These are phyloP conservation scores for Alosa sapidissima DNA, from an alignment of 2,797 vertebrate genomes.

Conservation along the genomic window DNA sequence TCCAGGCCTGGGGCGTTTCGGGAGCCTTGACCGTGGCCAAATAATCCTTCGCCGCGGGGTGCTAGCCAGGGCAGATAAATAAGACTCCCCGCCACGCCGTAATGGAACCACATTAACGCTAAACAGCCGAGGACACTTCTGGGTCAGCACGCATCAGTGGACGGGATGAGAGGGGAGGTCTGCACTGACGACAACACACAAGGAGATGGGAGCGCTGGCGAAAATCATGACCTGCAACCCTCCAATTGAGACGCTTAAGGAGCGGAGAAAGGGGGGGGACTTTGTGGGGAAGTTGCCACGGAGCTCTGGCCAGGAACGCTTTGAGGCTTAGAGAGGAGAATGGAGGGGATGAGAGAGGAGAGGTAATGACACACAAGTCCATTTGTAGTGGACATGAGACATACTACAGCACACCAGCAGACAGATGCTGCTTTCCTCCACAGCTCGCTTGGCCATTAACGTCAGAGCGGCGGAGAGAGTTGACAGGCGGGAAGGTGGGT, in stretches of 20 bases:
- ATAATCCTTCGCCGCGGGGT: background rate
- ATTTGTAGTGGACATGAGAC: background rate
- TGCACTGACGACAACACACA: background rate
- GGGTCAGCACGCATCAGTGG: conserved; percentile 34
- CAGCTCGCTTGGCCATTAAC: background rate
- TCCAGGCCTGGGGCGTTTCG: background rate
- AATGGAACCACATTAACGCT: conserved; percentile 29
- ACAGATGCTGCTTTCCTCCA: background rate
- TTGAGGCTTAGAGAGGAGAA: background rate
- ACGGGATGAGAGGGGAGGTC: background rate
- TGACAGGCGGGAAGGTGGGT: background rate
- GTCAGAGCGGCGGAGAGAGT: background rate
- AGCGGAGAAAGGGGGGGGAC: background rate
- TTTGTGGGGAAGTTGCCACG: background rate
- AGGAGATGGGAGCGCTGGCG: background rate
- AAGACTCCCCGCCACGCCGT: background rate
- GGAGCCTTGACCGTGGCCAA: background rate
- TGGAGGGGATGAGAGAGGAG: background rate
- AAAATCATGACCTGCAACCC: background rate
- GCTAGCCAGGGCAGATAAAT: conserved; percentile 32
- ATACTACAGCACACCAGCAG: background rate
- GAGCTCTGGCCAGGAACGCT: background rate
- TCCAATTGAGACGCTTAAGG: background rate
- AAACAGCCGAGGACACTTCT: conserved; percentile 43
- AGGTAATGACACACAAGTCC: background rate